Percentiles rank a stretch among this genome's conserved stretches.
phyloP scores from a whole-genome alignment of 1,140 invertebrate genomes.

The Drosophila orena region DNA sequence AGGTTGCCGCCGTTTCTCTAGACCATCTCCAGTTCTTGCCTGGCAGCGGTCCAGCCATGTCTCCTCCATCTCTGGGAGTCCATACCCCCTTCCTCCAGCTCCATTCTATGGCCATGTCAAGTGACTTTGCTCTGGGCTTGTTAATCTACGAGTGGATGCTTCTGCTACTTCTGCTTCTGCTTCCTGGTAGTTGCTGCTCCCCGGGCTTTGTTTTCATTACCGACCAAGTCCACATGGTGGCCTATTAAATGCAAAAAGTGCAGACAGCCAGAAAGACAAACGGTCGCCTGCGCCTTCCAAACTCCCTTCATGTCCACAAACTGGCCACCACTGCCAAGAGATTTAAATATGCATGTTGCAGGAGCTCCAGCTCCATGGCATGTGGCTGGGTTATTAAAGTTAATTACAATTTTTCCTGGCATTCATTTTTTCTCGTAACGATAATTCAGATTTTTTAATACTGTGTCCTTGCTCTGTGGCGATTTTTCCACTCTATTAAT shows the following conservation, averaged over 20 bases:
- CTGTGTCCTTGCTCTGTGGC: constrained; percentile 67
- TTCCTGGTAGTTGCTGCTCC: constrained; percentile 62
- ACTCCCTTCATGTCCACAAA: not conserved
- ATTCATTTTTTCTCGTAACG: constrained; percentile 51
- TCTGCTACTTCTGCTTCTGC: constrained; percentile 31
- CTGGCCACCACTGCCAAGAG: constrained; percentile 55
- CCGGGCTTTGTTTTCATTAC: constrained; percentile 80
- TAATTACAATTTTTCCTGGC: constrained; percentile 81
- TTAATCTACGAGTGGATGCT: constrained; percentile 72
- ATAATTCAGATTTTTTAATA: constrained; percentile 39
- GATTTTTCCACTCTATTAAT: constrained; percentile 81
- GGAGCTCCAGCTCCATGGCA: constrained; percentile 31
- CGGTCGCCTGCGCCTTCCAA: constrained; percentile 12
- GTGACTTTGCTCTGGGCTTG: constrained; percentile 74
- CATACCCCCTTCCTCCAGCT: not conserved
- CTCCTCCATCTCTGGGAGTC: constrained; percentile 22
- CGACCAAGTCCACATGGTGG: constrained; percentile 72
- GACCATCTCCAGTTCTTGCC: constrained; percentile 55
- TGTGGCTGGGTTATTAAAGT: constrained; percentile 77
- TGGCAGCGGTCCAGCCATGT: constrained; percentile 66
- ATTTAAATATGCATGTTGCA: constrained; percentile 73
- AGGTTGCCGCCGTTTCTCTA: constrained; percentile 49
- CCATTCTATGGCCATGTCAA: constrained; percentile 28
- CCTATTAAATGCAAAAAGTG: constrained; percentile 82
- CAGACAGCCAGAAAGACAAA: constrained; percentile 78